phyloP scores from a whole-genome alignment of 2,888 invertebrate genomes.

The Ichneumon xanthorius region DNA sequence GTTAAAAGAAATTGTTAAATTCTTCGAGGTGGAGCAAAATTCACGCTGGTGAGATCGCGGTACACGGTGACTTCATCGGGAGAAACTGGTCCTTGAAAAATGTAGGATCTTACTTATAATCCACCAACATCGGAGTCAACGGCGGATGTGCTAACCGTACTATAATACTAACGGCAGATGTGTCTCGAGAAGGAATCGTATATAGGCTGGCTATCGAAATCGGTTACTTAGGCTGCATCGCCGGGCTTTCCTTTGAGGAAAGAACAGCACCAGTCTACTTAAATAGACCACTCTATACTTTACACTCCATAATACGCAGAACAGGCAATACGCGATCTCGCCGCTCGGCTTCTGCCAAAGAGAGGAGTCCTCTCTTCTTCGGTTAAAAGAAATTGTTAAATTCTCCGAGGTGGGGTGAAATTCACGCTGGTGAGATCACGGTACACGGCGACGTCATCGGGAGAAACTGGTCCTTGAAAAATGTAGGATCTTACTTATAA shows the following conservation, averaged over 20 bases:
- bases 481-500: conserved; percentile 50
- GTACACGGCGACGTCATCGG: background rate
- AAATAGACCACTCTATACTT: too few species aligned
- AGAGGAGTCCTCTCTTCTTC: conserved; percentile 2
- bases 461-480: conserved; percentile 34
- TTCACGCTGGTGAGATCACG: too few species aligned
- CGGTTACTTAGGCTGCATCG: too few species aligned
- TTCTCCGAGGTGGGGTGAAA: too few species aligned
- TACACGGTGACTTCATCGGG: background rate
- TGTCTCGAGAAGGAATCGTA: too few species aligned
- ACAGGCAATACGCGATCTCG: conserved; percentile 26
- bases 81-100: conserved; percentile 41
- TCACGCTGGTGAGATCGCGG: too few species aligned
- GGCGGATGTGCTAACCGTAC: conserved; percentile 26
- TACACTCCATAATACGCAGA: conserved; percentile 35
- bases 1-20: conserved; percentile 2
- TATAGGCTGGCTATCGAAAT: too few species aligned
- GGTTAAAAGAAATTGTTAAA: conserved; percentile 2
- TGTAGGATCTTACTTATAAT: conserved; percentile 46
- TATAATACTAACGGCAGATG: too few species aligned
- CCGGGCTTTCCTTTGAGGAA: too few species aligned
- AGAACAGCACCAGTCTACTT: too few species aligned
- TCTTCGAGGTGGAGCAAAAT: too few species aligned
- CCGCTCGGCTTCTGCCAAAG: conserved; percentile 1
- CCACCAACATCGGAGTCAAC: conserved; percentile 14